A percentile compares a stretch with the other conserved stretches of the same genome.
Conservation (phyloP, 2,113 vertebrate genomes). For the Notothenia coriiceps region DNA sequence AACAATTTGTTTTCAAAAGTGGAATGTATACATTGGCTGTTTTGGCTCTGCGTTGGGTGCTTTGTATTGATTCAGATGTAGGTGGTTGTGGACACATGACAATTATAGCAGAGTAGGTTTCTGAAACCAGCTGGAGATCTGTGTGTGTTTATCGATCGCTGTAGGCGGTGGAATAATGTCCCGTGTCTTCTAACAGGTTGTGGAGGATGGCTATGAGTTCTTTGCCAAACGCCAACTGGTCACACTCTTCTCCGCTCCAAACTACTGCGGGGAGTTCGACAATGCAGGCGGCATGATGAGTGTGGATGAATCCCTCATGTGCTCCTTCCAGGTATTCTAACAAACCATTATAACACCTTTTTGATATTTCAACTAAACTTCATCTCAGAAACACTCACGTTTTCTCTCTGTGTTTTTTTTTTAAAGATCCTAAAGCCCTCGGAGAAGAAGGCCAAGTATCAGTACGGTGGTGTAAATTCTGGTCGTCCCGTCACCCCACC, state of each 20-base stretch:
- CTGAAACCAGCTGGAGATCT: slow-evolving; percentile 36
- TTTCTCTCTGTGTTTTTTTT: background rate
- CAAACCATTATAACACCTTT: background rate
- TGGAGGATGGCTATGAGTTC: slow-evolving; percentile 84
- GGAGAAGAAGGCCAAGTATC: slow-evolving; percentile 84
- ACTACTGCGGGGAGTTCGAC: slow-evolving; percentile 97
- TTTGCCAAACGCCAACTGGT: slow-evolving; percentile 85
- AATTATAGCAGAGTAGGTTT: slow-evolving; percentile 5
- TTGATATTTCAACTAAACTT: background rate
- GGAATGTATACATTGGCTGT: slow-evolving; percentile 8
- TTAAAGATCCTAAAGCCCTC: slow-evolving; percentile 81
- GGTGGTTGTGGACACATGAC: slow-evolving; percentile 38
- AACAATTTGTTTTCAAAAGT: background rate
- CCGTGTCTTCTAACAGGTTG: slow-evolving; percentile 71
- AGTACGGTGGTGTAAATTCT: slow-evolving; percentile 81
- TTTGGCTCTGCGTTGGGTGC: slow-evolving; percentile 4
- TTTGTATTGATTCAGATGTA: slow-evolving; percentile 46
- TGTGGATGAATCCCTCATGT: slow-evolving; percentile 97
- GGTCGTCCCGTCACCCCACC: slow-evolving; percentile 81
- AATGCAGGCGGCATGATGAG: slow-evolving; percentile 98
- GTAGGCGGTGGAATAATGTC: slow-evolving; percentile 55
- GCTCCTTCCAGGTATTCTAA: slow-evolving; percentile 92
- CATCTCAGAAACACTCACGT: background rate
- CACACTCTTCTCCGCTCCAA: slow-evolving; percentile 83
- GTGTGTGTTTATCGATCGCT: slow-evolving; percentile 50